Conservation (phyloP, 1,140 invertebrate species). For the Sweltsa coloradensis region DNA sequence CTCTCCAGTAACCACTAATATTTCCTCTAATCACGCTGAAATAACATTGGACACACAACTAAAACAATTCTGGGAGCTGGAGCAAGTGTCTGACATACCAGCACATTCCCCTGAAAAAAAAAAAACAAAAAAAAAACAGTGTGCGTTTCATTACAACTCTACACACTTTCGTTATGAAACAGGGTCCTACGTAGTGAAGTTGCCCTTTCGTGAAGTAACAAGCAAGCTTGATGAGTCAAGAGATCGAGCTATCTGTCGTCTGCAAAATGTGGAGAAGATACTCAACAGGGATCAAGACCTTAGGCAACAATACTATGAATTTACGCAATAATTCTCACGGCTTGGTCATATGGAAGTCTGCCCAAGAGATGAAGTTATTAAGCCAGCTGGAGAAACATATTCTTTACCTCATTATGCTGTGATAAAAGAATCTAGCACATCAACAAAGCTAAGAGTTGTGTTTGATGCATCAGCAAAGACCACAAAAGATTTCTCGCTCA, state of each 20-base stretch:
- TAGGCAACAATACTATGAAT: conserved; percentile 21
- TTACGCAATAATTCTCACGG: conserved; percentile 24
- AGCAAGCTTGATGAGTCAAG: conserved; percentile 11
- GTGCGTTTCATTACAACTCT: not conserved
- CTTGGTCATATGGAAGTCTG: conserved; percentile 23
- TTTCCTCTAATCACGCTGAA: too few species aligned
- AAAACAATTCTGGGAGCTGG: too few species aligned
- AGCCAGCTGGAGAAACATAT: conserved; percentile 30
- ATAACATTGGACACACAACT: too few species aligned
- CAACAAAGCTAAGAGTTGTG: conserved; percentile 26
- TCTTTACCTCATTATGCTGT: conserved; percentile 34
- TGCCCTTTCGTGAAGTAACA: not conserved
- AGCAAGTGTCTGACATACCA: too few species aligned
- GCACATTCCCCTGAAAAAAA: too few species aligned
- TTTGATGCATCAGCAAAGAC: conserved; percentile 27
- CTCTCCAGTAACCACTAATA: too few species aligned
- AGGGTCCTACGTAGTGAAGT: not conserved
- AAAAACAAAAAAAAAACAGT: too few species aligned
- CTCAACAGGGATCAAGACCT: conserved; percentile 18
- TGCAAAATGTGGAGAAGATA: conserved; percentile 20
- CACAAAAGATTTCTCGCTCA: conserved; percentile 25
- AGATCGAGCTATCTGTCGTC: conserved; percentile 14
- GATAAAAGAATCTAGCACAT: conserved; percentile 19
- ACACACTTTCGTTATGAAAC: not conserved
- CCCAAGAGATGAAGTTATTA: too few species aligned